These are phyloP conservation scores for Leucopsar rothschildi DNA, from an alignment of 2,113 vertebrate genomes.

Conservation along the genomic window DNA sequence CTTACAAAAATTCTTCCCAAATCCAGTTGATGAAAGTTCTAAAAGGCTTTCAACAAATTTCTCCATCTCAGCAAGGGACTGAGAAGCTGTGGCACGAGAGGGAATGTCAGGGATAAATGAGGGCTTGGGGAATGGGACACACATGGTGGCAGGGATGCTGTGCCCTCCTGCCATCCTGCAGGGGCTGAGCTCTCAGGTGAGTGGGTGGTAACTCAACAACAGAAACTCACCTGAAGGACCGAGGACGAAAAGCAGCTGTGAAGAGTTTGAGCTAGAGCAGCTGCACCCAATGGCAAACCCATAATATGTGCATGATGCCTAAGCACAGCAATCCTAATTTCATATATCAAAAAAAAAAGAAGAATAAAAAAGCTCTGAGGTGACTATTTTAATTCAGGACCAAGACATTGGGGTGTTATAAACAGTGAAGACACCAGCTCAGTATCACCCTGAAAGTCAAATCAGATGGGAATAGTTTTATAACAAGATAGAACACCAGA, in stretches of 20 bases:
- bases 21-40: neutral
- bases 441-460: neutral
- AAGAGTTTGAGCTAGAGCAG: neutral
- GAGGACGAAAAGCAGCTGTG: neutral
- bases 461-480: neutral
- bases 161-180: neutral
- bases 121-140: neutral
- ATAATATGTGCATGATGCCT: accelerated
- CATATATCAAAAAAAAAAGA: neutral
- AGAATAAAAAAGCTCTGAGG: neutral
- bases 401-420: neutral
- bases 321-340: neutral
- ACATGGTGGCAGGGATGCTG: neutral
- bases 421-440: neutral
- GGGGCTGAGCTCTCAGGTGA: neutral
- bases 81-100: neutral
- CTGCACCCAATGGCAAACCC: neutral
- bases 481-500: neutral
- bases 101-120: neutral
- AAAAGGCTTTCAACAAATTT: neutral
- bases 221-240: neutral
- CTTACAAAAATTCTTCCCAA: neutral
- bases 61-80: neutral
- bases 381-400: neutral
- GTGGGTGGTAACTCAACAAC: neutral